phyloP scores from a whole-genome alignment of 1,140 invertebrate genomes.

The Anastrepha obliqua region DNA sequence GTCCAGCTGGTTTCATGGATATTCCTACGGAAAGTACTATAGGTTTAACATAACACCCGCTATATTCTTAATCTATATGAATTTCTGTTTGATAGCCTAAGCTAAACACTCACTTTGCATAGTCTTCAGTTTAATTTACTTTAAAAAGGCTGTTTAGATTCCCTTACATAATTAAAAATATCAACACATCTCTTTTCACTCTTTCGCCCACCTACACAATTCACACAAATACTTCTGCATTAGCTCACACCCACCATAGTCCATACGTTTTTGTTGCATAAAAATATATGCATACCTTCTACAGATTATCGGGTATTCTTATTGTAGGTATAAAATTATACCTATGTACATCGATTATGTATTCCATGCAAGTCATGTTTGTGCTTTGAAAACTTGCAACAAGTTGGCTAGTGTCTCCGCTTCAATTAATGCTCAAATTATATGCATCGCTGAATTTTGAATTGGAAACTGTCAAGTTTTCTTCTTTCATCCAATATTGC shows the following conservation, averaged over 20 bases:
- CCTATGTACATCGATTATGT: not conserved
- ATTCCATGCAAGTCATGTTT: constrained; percentile 37
- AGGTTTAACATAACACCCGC: no score
- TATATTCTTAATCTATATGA: no score
- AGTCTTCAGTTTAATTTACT: not conserved
- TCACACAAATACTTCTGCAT: not conserved
- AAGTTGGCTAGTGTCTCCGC: not conserved
- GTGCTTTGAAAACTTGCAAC: constrained; percentile 40
- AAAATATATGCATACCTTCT: not conserved
- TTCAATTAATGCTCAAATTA: constrained; percentile 15
- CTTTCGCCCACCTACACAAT: not conserved
- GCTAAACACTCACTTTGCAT: no score
- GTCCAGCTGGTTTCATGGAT: no score
- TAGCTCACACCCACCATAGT: not conserved
- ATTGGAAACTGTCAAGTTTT: constrained; percentile 22
- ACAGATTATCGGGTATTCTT: not conserved
- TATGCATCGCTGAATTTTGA: constrained; percentile 39
- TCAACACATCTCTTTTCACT: not conserved
- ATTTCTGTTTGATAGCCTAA: no score
- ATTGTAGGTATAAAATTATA: not conserved
- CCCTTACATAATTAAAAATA: not conserved
- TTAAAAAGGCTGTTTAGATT: not conserved
- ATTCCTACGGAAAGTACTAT: no score
- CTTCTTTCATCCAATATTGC: not conserved
- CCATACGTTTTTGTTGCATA: not conserved